phyloP scores from a whole-genome alignment of 1,140 invertebrate genomes.

The Aphaenogaster rudis region DNA sequence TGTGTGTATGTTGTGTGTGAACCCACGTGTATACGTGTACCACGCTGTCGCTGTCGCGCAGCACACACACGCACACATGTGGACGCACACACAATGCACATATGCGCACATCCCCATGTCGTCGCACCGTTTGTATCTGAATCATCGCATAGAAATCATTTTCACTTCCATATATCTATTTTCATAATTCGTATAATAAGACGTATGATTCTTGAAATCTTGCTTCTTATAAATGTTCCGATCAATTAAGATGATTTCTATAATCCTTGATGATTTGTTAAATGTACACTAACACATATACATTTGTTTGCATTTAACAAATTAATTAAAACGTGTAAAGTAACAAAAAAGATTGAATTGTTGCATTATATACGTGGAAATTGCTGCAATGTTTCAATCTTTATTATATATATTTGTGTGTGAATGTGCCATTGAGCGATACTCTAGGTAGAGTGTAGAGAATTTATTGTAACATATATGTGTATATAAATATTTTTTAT shows the following conservation, averaged over 20 bases:
- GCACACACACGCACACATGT: background rate
- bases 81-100: background rate
- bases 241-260: slow-evolving; percentile 74
- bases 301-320: slow-evolving; percentile 36
- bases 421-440: slow-evolving; percentile 69
- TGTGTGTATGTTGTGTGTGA: background rate
- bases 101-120: background rate
- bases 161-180: slow-evolving; percentile 68
- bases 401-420: slow-evolving; percentile 62
- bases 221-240: background rate
- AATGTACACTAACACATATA: slow-evolving; percentile 2
- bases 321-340: slow-evolving; percentile 31
- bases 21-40: background rate
- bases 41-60: background rate
- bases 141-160: slow-evolving; percentile 79
- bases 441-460: slow-evolving; percentile 70
- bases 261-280: slow-evolving; percentile 59
- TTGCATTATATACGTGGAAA: background rate
- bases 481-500: slow-evolving; percentile 64
- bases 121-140: slow-evolving; percentile 52
- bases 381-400: slow-evolving; percentile 50
- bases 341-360: slow-evolving; percentile 39
- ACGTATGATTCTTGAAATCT: slow-evolving; percentile 49
- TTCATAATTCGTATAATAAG: slow-evolving; percentile 51
- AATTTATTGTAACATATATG: slow-evolving; percentile 67